phyloP scores from a whole-genome alignment of 2,113 vertebrate species.

The Alethe castanea region DNA sequence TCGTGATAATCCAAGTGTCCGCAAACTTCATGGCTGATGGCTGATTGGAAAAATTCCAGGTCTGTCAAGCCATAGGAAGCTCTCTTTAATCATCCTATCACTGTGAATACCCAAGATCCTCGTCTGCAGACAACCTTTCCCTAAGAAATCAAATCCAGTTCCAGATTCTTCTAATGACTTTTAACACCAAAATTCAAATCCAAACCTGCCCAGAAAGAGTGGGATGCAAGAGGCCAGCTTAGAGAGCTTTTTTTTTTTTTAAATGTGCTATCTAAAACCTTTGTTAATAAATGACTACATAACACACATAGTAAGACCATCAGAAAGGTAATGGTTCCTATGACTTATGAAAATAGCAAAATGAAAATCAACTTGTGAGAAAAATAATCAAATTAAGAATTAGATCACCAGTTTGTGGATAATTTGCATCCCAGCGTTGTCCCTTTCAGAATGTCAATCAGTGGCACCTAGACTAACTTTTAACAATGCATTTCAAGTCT shows the following conservation, averaged over 20 bases:
- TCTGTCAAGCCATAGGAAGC: background rate
- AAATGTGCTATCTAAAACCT: background rate
- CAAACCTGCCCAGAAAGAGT: background rate
- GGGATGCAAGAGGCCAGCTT: rapidly evolving
- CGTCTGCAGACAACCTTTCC: background rate
- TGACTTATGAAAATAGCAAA: background rate
- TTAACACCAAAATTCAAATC: background rate
- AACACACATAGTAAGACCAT: background rate
- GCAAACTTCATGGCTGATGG: background rate
- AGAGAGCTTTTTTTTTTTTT: background rate
- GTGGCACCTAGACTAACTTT: background rate
- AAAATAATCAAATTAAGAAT: background rate
- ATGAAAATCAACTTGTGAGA: background rate
- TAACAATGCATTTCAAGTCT: background rate
- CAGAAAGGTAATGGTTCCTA: background rate
- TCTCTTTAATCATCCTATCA: background rate
- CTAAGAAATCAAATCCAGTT: background rate
- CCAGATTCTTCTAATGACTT: background rate
- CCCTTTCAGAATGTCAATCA: background rate
- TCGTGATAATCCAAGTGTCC: background rate
- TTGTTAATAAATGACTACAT: background rate
- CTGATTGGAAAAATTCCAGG: background rate
- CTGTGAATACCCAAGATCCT: background rate
- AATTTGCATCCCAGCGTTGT: rapidly evolving
- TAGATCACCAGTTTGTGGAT: rapidly evolving